These are phyloP conservation scores for Caenorhabditis uteleia DNA, from an alignment of 2,888 invertebrate genomes.

Conservation along the genomic window DNA sequence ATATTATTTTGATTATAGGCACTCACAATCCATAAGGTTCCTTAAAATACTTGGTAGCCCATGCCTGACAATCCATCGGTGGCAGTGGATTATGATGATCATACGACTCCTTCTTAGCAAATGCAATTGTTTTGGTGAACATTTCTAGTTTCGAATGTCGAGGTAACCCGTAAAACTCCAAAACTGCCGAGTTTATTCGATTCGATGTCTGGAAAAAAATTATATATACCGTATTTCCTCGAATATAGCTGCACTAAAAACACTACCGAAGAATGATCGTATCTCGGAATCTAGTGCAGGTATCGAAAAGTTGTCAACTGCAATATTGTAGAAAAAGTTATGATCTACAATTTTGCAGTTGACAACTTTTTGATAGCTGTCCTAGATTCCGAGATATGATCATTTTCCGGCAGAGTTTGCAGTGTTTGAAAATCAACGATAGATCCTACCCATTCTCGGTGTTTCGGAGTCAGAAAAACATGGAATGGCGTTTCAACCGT, in stretches of 20 bases:
- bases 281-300: no score
- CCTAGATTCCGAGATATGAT: no score
- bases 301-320: no score
- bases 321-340: no score
- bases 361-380: no score
- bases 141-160: conserved; percentile 16
- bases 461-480: conserved; percentile 8
- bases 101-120: not conserved
- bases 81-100: not conserved
- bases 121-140: conserved; percentile 18
- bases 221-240: no score
- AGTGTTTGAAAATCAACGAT: not conserved
- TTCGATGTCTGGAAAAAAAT: conserved; percentile 15
- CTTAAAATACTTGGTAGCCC: conserved; percentile 5
- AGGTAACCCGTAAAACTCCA: conserved; percentile 5
- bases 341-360: no score
- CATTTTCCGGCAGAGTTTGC: no score
- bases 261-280: no score
- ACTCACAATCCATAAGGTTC: conserved; percentile 18
- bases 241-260: no score
- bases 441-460: conserved; percentile 13
- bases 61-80: not conserved
- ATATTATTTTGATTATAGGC: not conserved
- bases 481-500: conserved; percentile 7
- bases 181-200: conserved; percentile 23